Base-by-base conservation (phyloP, 2,888 invertebrate genomes). In the Escarpia spicata region DNA sequence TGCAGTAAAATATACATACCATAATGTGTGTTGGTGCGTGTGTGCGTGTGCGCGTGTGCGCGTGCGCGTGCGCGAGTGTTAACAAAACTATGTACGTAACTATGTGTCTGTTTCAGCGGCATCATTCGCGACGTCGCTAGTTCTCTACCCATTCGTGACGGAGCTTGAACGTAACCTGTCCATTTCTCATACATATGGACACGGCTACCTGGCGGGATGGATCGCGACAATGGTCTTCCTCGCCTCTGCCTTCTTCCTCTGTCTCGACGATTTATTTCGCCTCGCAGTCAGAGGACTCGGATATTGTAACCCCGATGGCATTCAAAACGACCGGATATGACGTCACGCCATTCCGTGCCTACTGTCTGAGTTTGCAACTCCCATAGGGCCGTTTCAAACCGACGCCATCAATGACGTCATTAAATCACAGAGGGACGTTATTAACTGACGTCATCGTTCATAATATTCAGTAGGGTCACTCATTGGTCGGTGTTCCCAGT, bases 181-280 rank as follows among this genome's bases (percentile, higher is more conserved):
- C 90, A 93, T 94, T 8, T 93, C 92, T 26, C 95, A 96, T 93
- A 94, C 94, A 26, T 96, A 95, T 93, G 96, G 96, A 12, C 95
- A 95, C 92, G 96, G 96, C 26, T 96, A 96, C 94, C 95, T 95
- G 58, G 95, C 96, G 12, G 96, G 96, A n/a, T 96, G 96, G 96
- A 96, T 95, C 43, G 95, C 96, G 52, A 95, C 96, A 90, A 95
- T 95, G 92, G 95, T 96, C 94, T 96, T 96, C 94, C 94, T 95
- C 90, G 92, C 91, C 26, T 91, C 92, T 37, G 92, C 93, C 44
- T 52, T 93, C 60, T 93, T 92, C 91, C 92, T 93, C 92, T 93
- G 93, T 90, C 93, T 93, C 10, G 93, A 93, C 90, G 93, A 93
- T n/a, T 26, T 75, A 75, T 75, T 75, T 75, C 75, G 75, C 4